Conservation (phyloP, 2,113 vertebrate genomes). For the Eublepharis macularius region DNA sequence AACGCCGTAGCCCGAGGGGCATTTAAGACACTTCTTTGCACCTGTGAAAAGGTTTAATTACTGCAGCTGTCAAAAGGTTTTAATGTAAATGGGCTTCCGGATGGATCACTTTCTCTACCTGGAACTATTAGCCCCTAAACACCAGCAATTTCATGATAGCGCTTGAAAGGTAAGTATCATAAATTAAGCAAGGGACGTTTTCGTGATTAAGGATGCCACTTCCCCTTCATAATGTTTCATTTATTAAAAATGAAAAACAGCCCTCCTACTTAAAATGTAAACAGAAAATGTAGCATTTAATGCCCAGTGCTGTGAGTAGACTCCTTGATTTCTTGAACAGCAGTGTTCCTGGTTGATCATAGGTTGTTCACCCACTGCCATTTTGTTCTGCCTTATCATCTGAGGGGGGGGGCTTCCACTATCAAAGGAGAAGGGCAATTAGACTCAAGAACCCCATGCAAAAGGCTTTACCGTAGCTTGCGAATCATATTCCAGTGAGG, state of each 20-base stretch:
- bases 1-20: conserved; percentile 66
- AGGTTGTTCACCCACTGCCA: not conserved
- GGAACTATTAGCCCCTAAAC: conserved; percentile 66
- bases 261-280: conserved; percentile 67
- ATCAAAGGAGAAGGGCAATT: not conserved
- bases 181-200: conserved; percentile 73
- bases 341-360: not conserved
- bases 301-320: conserved; percentile 9
- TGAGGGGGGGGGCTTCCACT: too few relatives aligned
- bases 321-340: not conserved
- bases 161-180: conserved; percentile 62
- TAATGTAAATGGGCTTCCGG: conserved; percentile 74
- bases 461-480: not conserved
- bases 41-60: conserved; percentile 79
- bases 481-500: not conserved
- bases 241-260: conserved; percentile 68
- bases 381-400: not conserved
- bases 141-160: conserved; percentile 58
- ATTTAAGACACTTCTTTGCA: conserved; percentile 72
- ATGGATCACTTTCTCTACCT: conserved; percentile 64
- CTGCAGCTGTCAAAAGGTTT: conserved; percentile 74
- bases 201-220: conserved; percentile 70
- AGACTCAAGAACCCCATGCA: not conserved
- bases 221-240: conserved; percentile 65
- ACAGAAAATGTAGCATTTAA: conserved; percentile 42